Evolutionary conservation across 2,888 invertebrate genomes (phyloP), one percentile per base, ranked within the genome.

Genomic region (Ophraella communa): DNA sequence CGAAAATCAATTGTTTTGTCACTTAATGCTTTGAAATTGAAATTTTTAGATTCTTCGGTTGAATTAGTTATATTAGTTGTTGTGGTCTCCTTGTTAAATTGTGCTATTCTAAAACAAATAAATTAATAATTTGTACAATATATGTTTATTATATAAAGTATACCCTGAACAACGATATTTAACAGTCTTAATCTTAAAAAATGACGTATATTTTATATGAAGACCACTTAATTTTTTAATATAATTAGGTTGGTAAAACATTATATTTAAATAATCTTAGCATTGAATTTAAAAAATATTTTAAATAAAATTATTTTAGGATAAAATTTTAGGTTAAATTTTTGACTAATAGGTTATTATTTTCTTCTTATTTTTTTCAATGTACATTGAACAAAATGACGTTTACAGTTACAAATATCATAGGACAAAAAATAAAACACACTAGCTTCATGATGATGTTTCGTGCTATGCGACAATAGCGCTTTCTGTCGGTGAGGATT

Each of bases 1-100:
- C 60, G 42, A 27, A 60, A 60, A 30, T 60, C 17, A n/a, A 53
- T 17, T 30, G 52, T 52, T 42, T 53, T 44, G 24, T 52, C 18
- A n/a, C 8, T 27, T 44, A 60, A 14, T 20, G 23, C 1, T 21
- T 53, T 60, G 21, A 44, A 18, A 39, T 52, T 52, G 20, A 60
- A 18, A 14, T 60, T 20, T 53, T 52, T 51, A n/a, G 7, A 5
- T 51, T 10, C 49, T 51, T 21, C 21, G 11, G 17, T 17, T 17
- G 17, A 14, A 39, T 17, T 4, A 17, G 17, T 39, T 39, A 7
- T 2, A 39, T 39, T 17, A 39, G 7, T 3, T 17, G 39, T 39
- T 39, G 14, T 17, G 14, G 14, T 8, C 7, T 39, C 39, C 17
- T 39, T 39, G 39, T 17, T 39, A 14, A 39, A 17, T 14, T 39